These are phyloP conservation scores for Buathra laborator DNA, from an alignment of 2,888 invertebrate species.

Conservation along the genomic window DNA sequence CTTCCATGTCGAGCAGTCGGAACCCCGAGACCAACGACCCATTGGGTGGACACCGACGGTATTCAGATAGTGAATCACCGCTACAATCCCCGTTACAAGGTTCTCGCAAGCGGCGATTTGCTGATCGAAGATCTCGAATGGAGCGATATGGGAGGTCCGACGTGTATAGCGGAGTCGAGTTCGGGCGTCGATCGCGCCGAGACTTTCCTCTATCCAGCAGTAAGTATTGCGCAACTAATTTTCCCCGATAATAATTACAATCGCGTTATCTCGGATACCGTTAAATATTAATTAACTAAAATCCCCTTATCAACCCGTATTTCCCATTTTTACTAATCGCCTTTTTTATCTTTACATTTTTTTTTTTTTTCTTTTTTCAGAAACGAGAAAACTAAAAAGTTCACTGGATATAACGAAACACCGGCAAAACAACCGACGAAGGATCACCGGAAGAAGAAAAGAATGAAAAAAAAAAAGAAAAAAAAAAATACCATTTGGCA, in stretches of 20 bases:
- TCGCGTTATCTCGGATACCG: neutral
- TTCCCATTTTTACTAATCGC: neutral
- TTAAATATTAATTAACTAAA: neutral
- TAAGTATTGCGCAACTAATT: slow-evolving; percentile 73
- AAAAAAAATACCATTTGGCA: slow-evolving; percentile 64
- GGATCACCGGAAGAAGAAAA: slow-evolving; percentile 15
- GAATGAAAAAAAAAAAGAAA: neutral
- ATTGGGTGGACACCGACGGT: slow-evolving; percentile 89
- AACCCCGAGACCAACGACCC: slow-evolving; percentile 87
- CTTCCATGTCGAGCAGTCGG: slow-evolving; percentile 91
- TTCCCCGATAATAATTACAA: neutral
- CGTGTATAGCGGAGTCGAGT: slow-evolving; percentile 90
- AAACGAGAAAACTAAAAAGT: neutral
- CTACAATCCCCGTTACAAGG: slow-evolving; percentile 75
- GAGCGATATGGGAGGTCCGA: slow-evolving; percentile 94
- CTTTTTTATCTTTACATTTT: neutral
- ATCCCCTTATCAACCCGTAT: neutral
- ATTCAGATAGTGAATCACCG: slow-evolving; percentile 80
- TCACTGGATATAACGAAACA: neutral
- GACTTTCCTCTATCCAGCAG: slow-evolving; percentile 92
- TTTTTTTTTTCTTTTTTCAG: too few species aligned
- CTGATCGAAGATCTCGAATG: slow-evolving; percentile 90
- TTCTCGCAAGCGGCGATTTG: slow-evolving; percentile 91
- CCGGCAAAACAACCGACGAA: neutral
- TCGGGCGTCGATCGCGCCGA: slow-evolving; percentile 87